Evolutionary conservation across 2,888 invertebrate genomes (phyloP).

Genomic region (Stenotaenia linearis): DNA sequence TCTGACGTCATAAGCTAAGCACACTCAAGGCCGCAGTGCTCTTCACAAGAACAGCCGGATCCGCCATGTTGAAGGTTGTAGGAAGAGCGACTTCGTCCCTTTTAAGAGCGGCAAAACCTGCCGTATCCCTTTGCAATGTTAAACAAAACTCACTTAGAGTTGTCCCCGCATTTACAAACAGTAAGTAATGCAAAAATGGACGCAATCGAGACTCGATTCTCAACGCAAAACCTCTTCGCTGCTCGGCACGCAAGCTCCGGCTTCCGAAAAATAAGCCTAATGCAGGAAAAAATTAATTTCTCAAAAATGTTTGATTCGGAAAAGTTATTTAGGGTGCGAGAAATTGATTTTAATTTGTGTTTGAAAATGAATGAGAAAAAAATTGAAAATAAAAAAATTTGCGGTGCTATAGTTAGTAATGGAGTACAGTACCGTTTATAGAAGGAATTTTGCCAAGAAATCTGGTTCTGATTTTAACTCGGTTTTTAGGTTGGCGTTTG

Average conservation of each 20-base stretch:
- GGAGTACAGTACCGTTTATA: too few relatives aligned
- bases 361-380: too few relatives aligned
- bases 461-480: not conserved
- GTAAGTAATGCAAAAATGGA: too few relatives aligned
- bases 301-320: not conserved
- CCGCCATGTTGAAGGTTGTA: slow-evolving; percentile 57
- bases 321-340: too few relatives aligned
- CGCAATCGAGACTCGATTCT: not conserved
- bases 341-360: too few relatives aligned
- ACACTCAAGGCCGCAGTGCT: not conserved
- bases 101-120: slow-evolving; percentile 55
- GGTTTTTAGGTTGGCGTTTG: not conserved
- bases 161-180: slow-evolving; percentile 49
- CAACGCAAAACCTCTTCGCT: not conserved
- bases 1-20: too few relatives aligned
- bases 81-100: slow-evolving; percentile 55
- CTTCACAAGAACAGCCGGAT: slow-evolving; percentile 38
- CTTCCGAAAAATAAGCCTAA: not conserved
- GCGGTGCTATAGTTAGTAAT: not conserved
- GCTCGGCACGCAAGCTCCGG: not conserved
- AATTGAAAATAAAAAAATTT: slow-evolving; percentile 8
- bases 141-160: slow-evolving; percentile 53
- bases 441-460: not conserved
- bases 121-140: slow-evolving; percentile 48
- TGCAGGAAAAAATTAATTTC: not conserved